Evolutionary conservation across 2,113 vertebrate species (phyloP), one percentile per base, ranked within the genome.

Genomic region (Bubo bubo): DNA sequence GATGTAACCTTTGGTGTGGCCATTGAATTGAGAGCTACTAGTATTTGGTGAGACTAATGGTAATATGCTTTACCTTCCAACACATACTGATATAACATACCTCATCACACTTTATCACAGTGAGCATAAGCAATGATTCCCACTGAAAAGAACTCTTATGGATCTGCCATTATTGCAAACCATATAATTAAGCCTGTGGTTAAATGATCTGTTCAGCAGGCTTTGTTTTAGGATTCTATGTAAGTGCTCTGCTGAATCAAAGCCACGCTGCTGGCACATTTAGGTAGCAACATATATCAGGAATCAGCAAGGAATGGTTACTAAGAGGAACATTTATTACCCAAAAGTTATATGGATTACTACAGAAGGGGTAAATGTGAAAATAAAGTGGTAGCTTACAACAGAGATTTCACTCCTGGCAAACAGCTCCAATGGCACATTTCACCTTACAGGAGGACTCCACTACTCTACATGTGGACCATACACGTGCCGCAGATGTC

Each of bases 401-500:
- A 79, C 16, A 34, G 37, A 68, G 55, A 35, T n/a, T 30, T 58
- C 30, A 30, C 17, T n/a, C 23, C 43, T 74, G 43, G 43, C 1
- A 0, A 58, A n/a, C 37, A 28, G 47, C 37, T 77, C 53, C 35
- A 34, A 3, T 3, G 8, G 32, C 27, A 22, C 26, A 23, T 67
- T 43, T 35, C 39, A 49, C 15, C 34, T 50, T 20, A 41, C 7
- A 37, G 34, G 18, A 49, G 52, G 82, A 35, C 59, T 62, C 49
- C 7, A 3, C 24, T 58, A 6, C 24, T 86, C 75, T 8, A 27
- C 4, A 5, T 37, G 16, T 5, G 21, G 41, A 24, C 50, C 34
- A 4, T 2, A 9, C 1, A n/a, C 1, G 1, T 26, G 32, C 58
- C 74, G 60, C 26, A 41, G 6, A 32, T 9, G 21, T 19, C 8